phyloP scores from a whole-genome alignment of 2,888 invertebrate species.

The Caenorhabditis sinica region DNA sequence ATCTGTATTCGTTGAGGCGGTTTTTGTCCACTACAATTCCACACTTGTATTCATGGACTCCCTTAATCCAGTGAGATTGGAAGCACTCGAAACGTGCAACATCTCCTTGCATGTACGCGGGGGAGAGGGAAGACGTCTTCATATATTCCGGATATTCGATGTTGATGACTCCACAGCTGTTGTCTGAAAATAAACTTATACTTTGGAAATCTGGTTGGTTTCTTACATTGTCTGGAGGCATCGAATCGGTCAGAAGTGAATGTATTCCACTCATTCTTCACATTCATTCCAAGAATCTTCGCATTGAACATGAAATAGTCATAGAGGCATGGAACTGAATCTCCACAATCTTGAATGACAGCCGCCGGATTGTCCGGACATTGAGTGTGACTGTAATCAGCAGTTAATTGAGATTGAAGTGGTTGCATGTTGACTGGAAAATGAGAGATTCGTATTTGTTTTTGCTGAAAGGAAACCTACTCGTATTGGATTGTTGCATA shows the following conservation, averaged over 20 bases:
- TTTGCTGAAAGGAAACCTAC: constrained; percentile 31
- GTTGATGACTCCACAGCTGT: constrained; percentile 83
- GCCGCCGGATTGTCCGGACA: constrained; percentile 82
- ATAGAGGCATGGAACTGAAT: constrained; percentile 74
- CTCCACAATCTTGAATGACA: constrained; percentile 77
- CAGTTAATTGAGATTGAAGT: constrained; percentile 75
- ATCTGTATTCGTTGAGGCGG: constrained; percentile 76
- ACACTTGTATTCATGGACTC: constrained; percentile 76
- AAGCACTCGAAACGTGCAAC: constrained; percentile 78
- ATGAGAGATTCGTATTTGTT: neutral
- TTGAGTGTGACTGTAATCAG: constrained; percentile 76
- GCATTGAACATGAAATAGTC: constrained; percentile 80
- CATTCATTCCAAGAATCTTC: constrained; percentile 74
- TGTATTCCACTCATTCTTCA: constrained; percentile 73
- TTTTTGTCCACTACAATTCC: constrained; percentile 79
- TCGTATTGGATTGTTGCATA: constrained; percentile 71
- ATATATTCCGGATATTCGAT: constrained; percentile 82
- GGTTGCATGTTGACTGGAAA: constrained; percentile 81
- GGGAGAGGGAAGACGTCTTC: constrained; percentile 76
- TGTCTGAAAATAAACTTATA: constrained; percentile 73
- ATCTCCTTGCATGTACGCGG: constrained; percentile 75
- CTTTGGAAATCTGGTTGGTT: neutral
- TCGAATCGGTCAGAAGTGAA: constrained; percentile 78
- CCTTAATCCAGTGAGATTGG: constrained; percentile 79
- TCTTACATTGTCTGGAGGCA: constrained; percentile 79